phyloP scores from a whole-genome alignment of 2,888 invertebrate genomes.

The Dicycla oo region DNA sequence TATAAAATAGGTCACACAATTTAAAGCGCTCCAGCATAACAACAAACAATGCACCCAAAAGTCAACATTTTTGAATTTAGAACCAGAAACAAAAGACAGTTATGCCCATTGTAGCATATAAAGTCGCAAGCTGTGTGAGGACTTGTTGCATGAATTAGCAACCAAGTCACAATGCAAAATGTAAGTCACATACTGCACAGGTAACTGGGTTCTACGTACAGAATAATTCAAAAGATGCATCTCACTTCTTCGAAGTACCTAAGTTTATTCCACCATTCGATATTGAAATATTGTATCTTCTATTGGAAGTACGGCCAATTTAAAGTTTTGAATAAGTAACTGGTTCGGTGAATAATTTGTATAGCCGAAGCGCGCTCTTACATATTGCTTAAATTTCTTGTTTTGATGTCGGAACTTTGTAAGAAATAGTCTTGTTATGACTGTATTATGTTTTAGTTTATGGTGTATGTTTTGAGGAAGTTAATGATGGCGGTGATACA shows the following conservation, averaged over 20 bases:
- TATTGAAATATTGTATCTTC: constrained; percentile 60
- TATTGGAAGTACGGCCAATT: constrained; percentile 58
- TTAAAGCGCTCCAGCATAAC: not conserved
- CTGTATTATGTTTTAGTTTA: not conserved
- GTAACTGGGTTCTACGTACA: constrained; percentile 43
- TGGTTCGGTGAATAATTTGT: constrained; percentile 53
- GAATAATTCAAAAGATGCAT: constrained; percentile 60
- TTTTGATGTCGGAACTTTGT: constrained; percentile 28
- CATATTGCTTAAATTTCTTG: constrained; percentile 44
- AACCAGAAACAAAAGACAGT: constrained; percentile 37
- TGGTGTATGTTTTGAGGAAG: not conserved
- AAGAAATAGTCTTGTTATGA: not conserved
- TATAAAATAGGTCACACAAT: constrained; percentile 36
- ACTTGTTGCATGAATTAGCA: constrained; percentile 59
- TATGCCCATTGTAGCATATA: constrained; percentile 41
- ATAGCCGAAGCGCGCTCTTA: constrained; percentile 21
- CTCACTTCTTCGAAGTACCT: constrained; percentile 20
- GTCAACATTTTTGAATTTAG: constrained; percentile 41
- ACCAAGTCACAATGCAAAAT: constrained; percentile 39
- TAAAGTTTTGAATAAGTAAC: constrained; percentile 63
- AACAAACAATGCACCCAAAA: constrained; percentile 11
- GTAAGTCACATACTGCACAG: constrained; percentile 29
- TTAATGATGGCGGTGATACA: not conserved
- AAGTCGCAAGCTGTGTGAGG: constrained; percentile 36
- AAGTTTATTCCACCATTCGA: constrained; percentile 50